phyloP scores from a whole-genome alignment of 1,140 invertebrate genomes.

The Drosophila chauvacae region DNA sequence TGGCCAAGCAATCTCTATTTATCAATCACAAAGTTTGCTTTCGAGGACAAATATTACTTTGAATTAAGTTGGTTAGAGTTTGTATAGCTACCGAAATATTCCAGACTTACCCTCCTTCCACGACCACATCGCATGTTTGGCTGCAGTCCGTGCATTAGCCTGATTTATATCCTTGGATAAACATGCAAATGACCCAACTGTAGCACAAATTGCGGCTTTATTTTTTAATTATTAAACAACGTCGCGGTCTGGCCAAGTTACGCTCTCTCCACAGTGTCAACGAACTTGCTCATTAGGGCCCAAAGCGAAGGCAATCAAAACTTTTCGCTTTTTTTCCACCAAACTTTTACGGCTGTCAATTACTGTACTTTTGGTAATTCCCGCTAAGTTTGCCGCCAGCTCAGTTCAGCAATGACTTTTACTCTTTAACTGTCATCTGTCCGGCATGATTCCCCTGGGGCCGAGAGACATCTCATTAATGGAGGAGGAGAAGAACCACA shows the following conservation, averaged over 20 bases:
- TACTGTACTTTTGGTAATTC: conserved; percentile 45
- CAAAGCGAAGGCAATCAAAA: conserved; percentile 59
- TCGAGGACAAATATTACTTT: background rate
- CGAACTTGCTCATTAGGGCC: conserved; percentile 69
- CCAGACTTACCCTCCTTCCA: background rate
- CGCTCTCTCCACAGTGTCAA: conserved; percentile 16
- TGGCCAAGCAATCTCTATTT: background rate
- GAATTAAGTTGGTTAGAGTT: background rate
- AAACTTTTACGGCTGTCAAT: conserved; percentile 67
- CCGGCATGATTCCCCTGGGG: conserved; percentile 50
- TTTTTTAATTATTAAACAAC: conserved; percentile 75
- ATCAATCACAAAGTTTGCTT: background rate
- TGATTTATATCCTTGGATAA: conserved; percentile 58
- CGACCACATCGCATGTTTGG: conserved; percentile 64
- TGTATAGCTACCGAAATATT: background rate
- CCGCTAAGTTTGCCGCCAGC: conserved; percentile 28
- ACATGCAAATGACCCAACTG: conserved; percentile 64
- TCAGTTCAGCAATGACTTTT: conserved; percentile 69
- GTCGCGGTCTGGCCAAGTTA: conserved; percentile 50
- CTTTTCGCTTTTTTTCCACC: conserved; percentile 39
- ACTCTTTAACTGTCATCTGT: conserved; percentile 75
- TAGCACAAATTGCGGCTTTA: conserved; percentile 33
- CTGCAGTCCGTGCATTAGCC: conserved; percentile 66
- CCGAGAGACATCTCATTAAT: conserved; percentile 41
- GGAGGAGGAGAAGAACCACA: background rate